These are phyloP conservation scores for Ptychobarbus kaznakovi DNA, from an alignment of 2,797 vertebrate genomes.

Conservation along the genomic window DNA sequence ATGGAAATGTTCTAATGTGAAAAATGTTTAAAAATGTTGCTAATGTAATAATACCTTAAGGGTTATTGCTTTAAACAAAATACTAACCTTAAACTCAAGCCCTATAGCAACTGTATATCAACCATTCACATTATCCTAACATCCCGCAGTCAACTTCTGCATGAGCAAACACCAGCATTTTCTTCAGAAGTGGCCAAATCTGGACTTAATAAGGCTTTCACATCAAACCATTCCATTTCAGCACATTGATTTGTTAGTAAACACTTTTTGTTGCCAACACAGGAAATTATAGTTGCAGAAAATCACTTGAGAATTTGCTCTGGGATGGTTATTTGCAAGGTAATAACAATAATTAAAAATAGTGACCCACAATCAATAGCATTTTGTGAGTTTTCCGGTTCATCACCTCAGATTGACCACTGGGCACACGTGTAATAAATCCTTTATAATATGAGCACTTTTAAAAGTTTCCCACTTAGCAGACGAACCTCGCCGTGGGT, in stretches of 20 bases:
- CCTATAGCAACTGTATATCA: neutral
- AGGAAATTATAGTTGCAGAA: neutral
- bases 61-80: neutral
- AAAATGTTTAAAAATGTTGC: too few species aligned
- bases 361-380: neutral
- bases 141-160: neutral
- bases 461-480: constrained; percentile 58
- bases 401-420: constrained; percentile 2
- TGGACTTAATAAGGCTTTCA: neutral
- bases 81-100: neutral
- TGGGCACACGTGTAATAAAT: neutral
- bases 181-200: neutral
- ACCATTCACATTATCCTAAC: neutral
- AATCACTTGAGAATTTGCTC: neutral
- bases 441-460: constrained; percentile 47
- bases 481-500: constrained; percentile 58
- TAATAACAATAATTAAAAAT: neutral
- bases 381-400: neutral
- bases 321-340: neutral
- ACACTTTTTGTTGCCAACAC: neutral
- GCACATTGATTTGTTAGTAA: neutral
- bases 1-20: too few species aligned
- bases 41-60: too few species aligned
- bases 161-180: neutral
- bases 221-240: constrained; percentile 14